These are phyloP conservation scores for Tapirus terrestris DNA, from an alignment of 2,113 vertebrate species.

Conservation along the genomic window DNA sequence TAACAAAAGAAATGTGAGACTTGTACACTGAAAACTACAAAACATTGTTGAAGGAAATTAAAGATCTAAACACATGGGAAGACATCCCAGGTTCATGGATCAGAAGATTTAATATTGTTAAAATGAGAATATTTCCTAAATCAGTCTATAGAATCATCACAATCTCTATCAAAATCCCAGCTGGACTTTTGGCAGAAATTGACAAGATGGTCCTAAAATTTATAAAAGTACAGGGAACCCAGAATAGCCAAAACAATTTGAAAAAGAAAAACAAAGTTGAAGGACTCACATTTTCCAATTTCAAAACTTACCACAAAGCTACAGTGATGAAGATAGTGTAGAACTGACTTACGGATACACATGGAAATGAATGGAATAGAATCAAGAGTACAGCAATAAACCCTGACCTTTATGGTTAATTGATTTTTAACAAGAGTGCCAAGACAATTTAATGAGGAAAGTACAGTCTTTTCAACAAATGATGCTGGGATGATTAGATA, in stretches of 20 bases:
- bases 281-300: background rate
- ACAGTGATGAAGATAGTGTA: background rate
- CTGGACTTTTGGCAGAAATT: background rate
- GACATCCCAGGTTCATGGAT: background rate
- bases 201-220: background rate
- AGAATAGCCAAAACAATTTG: background rate
- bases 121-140: background rate
- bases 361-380: background rate
- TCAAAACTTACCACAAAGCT: conserved; percentile 31
- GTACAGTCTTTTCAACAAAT: background rate
- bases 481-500: background rate
- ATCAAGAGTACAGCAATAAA: background rate
- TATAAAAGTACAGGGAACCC: background rate
- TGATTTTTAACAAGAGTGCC: conserved; percentile 28
- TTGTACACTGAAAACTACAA: background rate
- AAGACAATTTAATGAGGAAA: background rate
- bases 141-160: background rate
- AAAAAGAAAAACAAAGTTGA: background rate
- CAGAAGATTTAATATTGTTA: background rate
- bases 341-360: background rate
- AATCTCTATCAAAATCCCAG: background rate
- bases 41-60: background rate
- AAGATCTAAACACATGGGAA: background rate
- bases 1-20: background rate
- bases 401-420: background rate